Evolutionary conservation across 2,888 invertebrate species (phyloP).

Genomic region (Listrodromus nycthemerus): DNA sequence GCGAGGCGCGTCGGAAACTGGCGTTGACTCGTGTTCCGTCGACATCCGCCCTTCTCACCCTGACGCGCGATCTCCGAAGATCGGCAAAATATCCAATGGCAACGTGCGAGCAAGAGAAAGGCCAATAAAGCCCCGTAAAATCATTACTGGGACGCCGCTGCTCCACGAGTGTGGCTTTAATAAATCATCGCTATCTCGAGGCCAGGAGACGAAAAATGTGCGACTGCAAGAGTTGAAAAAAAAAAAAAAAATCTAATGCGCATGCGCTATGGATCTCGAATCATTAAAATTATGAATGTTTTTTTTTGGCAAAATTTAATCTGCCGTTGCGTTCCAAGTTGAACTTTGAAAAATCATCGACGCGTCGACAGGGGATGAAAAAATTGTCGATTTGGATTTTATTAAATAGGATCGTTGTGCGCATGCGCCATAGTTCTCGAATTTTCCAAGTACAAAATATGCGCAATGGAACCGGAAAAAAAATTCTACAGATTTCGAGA

Average conservation of each 20-base stretch:
- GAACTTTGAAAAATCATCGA: too few relatives aligned
- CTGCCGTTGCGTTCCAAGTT: too few relatives aligned
- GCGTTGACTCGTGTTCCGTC: conserved; percentile 27
- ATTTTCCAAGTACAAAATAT: neutral
- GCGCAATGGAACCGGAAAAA: neutral
- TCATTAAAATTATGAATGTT: neutral
- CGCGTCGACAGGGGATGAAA: neutral
- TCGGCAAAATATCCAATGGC: conserved; percentile 44
- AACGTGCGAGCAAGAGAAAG: conserved; percentile 16
- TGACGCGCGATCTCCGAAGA: conserved; percentile 22
- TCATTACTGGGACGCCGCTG: neutral
- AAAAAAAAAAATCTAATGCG: neutral
- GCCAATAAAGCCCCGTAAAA: neutral
- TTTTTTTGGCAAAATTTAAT: too few relatives aligned
- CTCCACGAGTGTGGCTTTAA: neutral
- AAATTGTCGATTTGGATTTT: neutral
- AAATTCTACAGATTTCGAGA: neutral
- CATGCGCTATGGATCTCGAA: neutral
- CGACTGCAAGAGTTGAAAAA: neutral
- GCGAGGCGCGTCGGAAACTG: conserved; percentile 60
- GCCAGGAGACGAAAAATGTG: conserved; percentile 5
- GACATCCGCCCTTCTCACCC: conserved; percentile 44
- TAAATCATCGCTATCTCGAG: conserved; percentile 1
- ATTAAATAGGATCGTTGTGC: neutral
- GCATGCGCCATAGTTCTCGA: conserved; percentile 18